phyloP scores from a whole-genome alignment of 2,888 invertebrate genomes.

The Acleris laterana region DNA sequence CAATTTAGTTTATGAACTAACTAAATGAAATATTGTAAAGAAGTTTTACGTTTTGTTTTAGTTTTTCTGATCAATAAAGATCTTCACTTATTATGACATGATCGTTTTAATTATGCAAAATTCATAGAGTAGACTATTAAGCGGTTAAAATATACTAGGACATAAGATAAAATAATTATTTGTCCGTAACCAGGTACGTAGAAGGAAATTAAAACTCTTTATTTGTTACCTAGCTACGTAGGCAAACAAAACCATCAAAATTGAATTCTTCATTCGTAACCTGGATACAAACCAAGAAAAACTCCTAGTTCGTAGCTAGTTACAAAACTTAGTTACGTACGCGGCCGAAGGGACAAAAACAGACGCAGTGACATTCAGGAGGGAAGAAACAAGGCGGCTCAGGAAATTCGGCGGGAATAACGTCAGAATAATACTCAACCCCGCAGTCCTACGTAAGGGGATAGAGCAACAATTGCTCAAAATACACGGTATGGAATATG shows the following conservation, averaged over 20 bases:
- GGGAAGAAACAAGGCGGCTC: neutral
- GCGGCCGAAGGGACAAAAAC: neutral
- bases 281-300: too few relatives aligned
- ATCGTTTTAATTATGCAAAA: neutral
- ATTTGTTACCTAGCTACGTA: too few relatives aligned
- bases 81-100: neutral
- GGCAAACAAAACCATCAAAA: too few relatives aligned
- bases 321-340: too few relatives aligned
- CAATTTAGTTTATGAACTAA: neutral
- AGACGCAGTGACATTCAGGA: constrained; percentile 5
- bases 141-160: neutral
- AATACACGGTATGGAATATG: constrained; percentile 1
- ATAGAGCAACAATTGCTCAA: constrained; percentile 4
- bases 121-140: constrained; percentile 1
- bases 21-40: constrained; percentile 2
- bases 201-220: too few relatives aligned
- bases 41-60: constrained; percentile 2
- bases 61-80: neutral
- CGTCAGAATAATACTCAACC: constrained; percentile 1
- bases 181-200: neutral
- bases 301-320: too few relatives aligned
- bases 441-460: constrained; percentile 3
- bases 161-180: constrained; percentile 1
- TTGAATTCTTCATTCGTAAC: too few relatives aligned
- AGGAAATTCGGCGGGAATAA: neutral